Conservation (phyloP, 2,113 vertebrate species). For the Microcebus lehilahytsara region DNA sequence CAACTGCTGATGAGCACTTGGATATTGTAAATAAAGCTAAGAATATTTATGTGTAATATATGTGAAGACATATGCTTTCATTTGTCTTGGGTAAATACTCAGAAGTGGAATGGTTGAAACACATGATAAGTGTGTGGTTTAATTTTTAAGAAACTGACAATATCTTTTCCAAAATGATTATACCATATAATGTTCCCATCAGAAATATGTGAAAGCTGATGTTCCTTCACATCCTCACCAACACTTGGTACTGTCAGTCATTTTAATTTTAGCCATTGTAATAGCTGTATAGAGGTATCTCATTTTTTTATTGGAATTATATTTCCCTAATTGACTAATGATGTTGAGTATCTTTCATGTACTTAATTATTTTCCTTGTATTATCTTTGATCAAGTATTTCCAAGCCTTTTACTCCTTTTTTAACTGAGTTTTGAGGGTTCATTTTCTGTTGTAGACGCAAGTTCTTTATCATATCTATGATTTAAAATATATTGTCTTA, state of each 20-base stretch:
- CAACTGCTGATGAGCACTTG: background rate
- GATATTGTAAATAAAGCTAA: background rate
- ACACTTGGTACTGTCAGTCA: too few species aligned
- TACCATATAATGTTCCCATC: background rate
- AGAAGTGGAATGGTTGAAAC: background rate
- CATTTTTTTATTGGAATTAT: too few species aligned
- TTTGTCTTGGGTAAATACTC: background rate
- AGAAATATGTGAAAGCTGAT: background rate
- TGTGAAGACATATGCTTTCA: background rate
- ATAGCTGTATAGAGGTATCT: background rate
- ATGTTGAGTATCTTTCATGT: background rate
- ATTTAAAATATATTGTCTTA: background rate
- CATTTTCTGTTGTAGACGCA: background rate
- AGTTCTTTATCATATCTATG: background rate
- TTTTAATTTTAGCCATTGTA: background rate
- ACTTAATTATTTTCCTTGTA: background rate
- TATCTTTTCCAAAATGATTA: background rate
- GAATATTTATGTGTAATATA: background rate
- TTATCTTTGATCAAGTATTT: background rate
- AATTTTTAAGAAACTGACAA: background rate
- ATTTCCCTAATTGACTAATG: background rate
- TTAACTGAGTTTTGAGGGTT: background rate
- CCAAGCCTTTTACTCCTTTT: background rate
- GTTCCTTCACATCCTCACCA: background rate
- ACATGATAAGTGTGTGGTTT: background rate